These are phyloP conservation scores for Erithacus rubecula DNA, from an alignment of 2,797 vertebrate species.

Conservation along the genomic window DNA sequence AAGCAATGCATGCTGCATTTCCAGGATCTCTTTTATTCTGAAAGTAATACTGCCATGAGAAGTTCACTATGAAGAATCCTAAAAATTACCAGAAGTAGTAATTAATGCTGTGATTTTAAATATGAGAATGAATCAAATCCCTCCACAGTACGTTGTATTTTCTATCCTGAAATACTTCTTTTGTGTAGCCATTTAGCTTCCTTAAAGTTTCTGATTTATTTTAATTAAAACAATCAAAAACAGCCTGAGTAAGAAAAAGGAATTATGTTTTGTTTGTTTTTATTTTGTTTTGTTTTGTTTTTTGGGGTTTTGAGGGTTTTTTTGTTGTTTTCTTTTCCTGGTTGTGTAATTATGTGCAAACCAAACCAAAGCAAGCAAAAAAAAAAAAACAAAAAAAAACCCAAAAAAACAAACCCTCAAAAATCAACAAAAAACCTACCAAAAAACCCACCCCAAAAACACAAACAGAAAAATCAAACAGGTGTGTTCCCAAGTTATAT, in stretches of 20 bases:
- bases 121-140: neutral
- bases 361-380: no score
- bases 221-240: neutral
- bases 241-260: neutral
- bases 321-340: neutral
- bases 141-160: neutral
- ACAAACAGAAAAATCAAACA: neutral
- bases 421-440: no score
- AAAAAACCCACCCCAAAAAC: no score
- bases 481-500: neutral
- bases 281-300: neutral
- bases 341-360: accelerated
- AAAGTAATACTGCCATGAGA: neutral
- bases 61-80: neutral
- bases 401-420: no score
- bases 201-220: neutral
- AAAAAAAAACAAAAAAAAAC: no score
- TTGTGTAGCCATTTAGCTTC: neutral
- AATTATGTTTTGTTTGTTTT: neutral
- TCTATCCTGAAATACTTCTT: neutral
- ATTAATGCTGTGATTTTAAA: neutral
- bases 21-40: neutral
- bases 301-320: neutral
- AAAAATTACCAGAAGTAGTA: neutral
- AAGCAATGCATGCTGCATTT: neutral